Conservation (phyloP, 1,140 invertebrate species). For the Agrypnia vestita region DNA sequence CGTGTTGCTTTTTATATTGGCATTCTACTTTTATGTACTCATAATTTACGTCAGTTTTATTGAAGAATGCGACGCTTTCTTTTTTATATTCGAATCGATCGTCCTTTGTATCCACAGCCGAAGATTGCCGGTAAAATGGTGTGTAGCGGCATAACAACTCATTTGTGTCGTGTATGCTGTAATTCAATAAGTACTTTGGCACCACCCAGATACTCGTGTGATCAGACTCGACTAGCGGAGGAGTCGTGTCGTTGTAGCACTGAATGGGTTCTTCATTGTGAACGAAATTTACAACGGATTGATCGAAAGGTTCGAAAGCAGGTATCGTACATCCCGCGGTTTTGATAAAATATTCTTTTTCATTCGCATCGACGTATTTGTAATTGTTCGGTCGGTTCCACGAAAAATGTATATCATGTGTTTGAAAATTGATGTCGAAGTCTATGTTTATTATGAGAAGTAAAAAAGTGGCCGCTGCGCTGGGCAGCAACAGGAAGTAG, state of each 20-base stretch:
- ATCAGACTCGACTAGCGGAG: constrained; percentile 77
- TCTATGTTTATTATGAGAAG: constrained; percentile 52
- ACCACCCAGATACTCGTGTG: constrained; percentile 75
- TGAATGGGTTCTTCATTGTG: constrained; percentile 66
- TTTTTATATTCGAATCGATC: constrained; percentile 68
- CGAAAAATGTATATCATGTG: constrained; percentile 57
- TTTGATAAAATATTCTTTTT: constrained; percentile 75
- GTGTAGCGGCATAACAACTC: constrained; percentile 77
- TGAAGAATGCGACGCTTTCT: constrained; percentile 67
- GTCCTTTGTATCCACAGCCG: constrained; percentile 66
- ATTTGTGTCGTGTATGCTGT: constrained; percentile 71
- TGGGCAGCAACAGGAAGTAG: constrained; percentile 47
- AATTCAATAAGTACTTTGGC: constrained; percentile 69
- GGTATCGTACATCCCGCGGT: constrained; percentile 87
- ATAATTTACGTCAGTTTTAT: constrained; percentile 66
- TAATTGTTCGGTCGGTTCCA: constrained; percentile 52
- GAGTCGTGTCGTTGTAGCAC: constrained; percentile 65
- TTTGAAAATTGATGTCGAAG: constrained; percentile 54
- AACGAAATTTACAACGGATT: constrained; percentile 68
- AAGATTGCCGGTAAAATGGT: constrained; percentile 73
- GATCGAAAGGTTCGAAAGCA: constrained; percentile 81
- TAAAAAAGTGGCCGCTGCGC: constrained; percentile 49
- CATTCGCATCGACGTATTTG: constrained; percentile 52
- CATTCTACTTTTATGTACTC: constrained; percentile 81
- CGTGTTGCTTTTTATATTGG: constrained; percentile 65